A percentile compares a stretch with the other conserved stretches of the same genome.
Conservation (phyloP, 2,797 vertebrate species). For the Bucorvus abyssinicus region DNA sequence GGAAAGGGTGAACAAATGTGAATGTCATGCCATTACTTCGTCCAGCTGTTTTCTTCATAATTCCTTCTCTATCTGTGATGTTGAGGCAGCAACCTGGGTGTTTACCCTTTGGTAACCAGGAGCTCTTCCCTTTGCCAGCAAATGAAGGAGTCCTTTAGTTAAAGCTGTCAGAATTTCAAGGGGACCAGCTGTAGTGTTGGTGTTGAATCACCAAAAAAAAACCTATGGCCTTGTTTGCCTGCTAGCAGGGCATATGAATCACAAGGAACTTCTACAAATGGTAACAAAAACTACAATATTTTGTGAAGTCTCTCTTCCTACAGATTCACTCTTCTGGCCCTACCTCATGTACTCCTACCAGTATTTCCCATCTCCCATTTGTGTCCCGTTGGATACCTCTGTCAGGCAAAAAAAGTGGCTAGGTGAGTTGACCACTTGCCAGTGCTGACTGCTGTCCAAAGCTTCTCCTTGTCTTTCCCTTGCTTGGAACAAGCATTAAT, state of each 20-base stretch:
- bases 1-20: background rate
- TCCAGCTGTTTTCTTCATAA: slow-evolving; percentile 13
- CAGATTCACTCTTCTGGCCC: background rate
- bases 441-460: background rate
- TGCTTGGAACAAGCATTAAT: background rate
- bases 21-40: background rate
- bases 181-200: background rate
- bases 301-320: background rate
- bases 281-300: background rate
- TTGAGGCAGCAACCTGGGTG: background rate
- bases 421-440: background rate
- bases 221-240: background rate
- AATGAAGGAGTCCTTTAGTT: background rate
- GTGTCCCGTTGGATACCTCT: background rate
- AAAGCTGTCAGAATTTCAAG: background rate
- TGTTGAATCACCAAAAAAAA: background rate
- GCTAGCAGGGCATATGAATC: background rate
- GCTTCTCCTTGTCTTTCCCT: background rate
- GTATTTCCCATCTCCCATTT: background rate
- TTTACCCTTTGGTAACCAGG: slow-evolving; percentile 24
- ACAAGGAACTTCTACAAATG: background rate
- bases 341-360: background rate
- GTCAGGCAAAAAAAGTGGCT: background rate
- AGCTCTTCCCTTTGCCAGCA: slow-evolving; percentile 21
- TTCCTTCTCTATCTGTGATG: background rate